Base-by-base conservation (phyloP, 1,140 invertebrate genomes). In the Planococcus citri region DNA sequence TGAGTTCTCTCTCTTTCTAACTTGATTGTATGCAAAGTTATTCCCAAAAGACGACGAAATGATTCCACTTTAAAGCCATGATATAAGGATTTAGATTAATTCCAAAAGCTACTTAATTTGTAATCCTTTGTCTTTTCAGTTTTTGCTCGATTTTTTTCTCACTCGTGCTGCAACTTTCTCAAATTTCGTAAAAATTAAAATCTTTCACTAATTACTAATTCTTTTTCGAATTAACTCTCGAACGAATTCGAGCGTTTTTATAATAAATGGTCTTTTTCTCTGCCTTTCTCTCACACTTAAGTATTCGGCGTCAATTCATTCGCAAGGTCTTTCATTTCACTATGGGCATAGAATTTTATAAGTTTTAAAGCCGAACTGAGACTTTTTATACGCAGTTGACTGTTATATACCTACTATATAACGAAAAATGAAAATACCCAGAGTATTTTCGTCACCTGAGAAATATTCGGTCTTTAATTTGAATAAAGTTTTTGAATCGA, bases 61-160 rank as follows among this genome's bases (percentile, higher is more conserved):
- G 41, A 51, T 51, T 20, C 41, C 41, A 51, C 41, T 51, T 51
- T 51, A 51, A 51, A 51, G 41, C 41, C 41, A 51, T 51, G 41
- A 51, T 51, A 51, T 51, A 51, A 51, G 41, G 41, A 51, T 51
- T 51, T 51, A 51, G 41, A 51, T 51, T 51, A 51, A 51, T 51
- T 51, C 41, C 12, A 20, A 51, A 51, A 51, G 41, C 41, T 51
- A 51, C 41, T 51, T 51, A 51, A 51, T 51, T 51, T 51, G 41
- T 51, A 51, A 51, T 51, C 41, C 41, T 51, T 51, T 51, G 41
- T 51, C 41, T 51, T 51, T 51, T 6, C 41, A 51, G 41, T 51
- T 51, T 51, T 51, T 51, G 12, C 12, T 20, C n/a, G 2, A 3
- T 51, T 51, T 51, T 51, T 51, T 51, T 14, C 6, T 37, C 33